phyloP scores from a whole-genome alignment of 1,140 invertebrate species.

The Drosophila nebulosa region DNA sequence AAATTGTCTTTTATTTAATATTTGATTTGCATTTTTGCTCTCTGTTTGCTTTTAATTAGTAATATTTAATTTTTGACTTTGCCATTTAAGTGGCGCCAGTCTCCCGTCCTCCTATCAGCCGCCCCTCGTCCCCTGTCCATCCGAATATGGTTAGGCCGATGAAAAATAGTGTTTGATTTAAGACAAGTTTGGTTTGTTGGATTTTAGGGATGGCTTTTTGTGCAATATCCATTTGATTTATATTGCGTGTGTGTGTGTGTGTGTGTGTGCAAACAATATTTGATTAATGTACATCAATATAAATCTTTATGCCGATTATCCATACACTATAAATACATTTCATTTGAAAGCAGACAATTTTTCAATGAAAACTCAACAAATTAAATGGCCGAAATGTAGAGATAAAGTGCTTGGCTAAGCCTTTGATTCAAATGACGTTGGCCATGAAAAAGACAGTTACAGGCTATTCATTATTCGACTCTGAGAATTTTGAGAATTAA shows the following conservation, averaged over 20 bases:
- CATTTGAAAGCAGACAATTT: too few relatives aligned
- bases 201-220: conserved; percentile 8
- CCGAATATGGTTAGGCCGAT: conserved; percentile 13
- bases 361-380: too few relatives aligned
- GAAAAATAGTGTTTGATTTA: neutral
- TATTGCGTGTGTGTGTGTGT: conserved; percentile 3
- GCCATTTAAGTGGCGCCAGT: conserved; percentile 17
- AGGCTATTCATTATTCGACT: too few relatives aligned
- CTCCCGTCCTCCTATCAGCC: too few relatives aligned
- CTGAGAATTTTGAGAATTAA: too few relatives aligned
- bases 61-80: conserved; percentile 21
- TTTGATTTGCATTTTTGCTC: conserved; percentile 56
- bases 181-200: conserved; percentile 22
- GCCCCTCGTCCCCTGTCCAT: too few relatives aligned
- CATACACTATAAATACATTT: too few relatives aligned
- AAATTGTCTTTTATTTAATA: conserved; percentile 43
- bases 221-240: conserved; percentile 23
- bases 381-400: too few relatives aligned
- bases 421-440: too few relatives aligned
- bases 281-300: conserved; percentile 28
- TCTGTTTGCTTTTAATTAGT: conserved; percentile 57
- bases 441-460: too few relatives aligned
- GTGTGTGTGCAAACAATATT: conserved; percentile 12
- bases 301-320: too few relatives aligned
- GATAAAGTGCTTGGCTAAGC: too few relatives aligned